Conservation (phyloP, 2,888 invertebrate genomes). For the Stenurella melanura region DNA sequence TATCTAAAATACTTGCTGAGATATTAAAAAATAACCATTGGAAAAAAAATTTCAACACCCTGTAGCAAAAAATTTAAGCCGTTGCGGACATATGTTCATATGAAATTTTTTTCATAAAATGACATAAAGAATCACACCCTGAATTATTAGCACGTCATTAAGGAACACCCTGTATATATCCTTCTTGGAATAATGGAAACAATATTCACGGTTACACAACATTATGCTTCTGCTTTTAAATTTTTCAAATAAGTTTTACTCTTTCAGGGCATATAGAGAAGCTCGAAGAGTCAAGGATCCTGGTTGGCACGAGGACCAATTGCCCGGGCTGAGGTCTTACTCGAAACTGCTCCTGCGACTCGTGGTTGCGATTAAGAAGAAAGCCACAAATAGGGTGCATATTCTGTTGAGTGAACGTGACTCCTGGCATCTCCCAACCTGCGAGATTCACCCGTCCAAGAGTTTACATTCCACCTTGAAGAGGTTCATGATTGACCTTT, state of each 20-base stretch:
- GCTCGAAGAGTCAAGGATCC: constrained; percentile 62
- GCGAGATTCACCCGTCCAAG: constrained; percentile 90
- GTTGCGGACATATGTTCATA: no score
- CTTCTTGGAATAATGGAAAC: no score
- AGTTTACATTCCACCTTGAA: constrained; percentile 91
- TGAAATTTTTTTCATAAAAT: no score
- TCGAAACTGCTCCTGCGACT: constrained; percentile 85
- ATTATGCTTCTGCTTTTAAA: no score
- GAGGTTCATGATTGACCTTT: constrained; percentile 93
- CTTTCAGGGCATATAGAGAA: constrained; percentile 62
- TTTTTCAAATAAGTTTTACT: neutral
- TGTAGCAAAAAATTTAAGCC: no score
- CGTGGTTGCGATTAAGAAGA: constrained; percentile 86
- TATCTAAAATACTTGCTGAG: no score
- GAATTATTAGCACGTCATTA: no score
- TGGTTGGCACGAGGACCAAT: constrained; percentile 83
- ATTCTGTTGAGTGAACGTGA: constrained; percentile 91
- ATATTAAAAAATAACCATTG: no score
- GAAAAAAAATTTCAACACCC: no score
- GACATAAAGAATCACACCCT: no score
- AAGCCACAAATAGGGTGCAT: constrained; percentile 87
- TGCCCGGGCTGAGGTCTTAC: constrained; percentile 83
- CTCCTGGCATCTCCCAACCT: constrained; percentile 88
- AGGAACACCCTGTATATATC: no score
- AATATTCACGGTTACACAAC: no score